Base-by-base conservation (phyloP, 2,888 invertebrate genomes). In the Cataglyphis cursor region DNA sequence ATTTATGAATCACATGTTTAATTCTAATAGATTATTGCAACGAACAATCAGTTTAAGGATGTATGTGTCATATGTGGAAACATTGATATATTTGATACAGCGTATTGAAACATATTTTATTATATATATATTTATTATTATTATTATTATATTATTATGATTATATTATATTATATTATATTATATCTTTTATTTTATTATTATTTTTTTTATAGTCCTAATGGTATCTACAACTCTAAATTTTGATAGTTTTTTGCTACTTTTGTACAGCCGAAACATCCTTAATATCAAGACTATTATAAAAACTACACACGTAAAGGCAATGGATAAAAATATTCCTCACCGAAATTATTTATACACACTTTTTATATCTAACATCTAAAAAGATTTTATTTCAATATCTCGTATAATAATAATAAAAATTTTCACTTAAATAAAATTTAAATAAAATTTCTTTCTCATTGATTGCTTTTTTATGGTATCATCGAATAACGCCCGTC, bases 21-120 rank as follows among this genome's bases (percentile, higher is more conserved):
- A 51, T 65, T n/a, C 41, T 51, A 76, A 76, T 38, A 24, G 12
- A 76, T 76, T 65, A 24, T 15, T 1, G 51, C 35, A 75, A 51
- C n/a, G 31, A n/a, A 59, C 31, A 3, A 61, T 48, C 21, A 64
- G 24, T 65, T 65, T 54, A 24, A 24, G 24, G 24, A 24, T 24
- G 24, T 24, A 24, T 24, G 24, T 24, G 24, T 24, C 24, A 24
- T 24, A 24, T 24, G 24, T 24, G 1, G 24, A 24, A 24, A 24
- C 24, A 1, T 24, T 24, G 24, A 24, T 24, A 24, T 24, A 24
- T 24, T 24, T 24, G 24, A 24, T 24, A 24, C 24, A 24, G 24
- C 24, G 24, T 24, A 24, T 24, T 24, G 24, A 24, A 24, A 24
- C 24, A 24, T 24, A 24, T 24, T 24, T 75, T 54, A 12, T 44